Percentiles rank a stretch among this genome's conserved stretches.
phyloP scores from a whole-genome alignment of 2,888 invertebrate genomes.

The Willowsia nigromaculata region DNA sequence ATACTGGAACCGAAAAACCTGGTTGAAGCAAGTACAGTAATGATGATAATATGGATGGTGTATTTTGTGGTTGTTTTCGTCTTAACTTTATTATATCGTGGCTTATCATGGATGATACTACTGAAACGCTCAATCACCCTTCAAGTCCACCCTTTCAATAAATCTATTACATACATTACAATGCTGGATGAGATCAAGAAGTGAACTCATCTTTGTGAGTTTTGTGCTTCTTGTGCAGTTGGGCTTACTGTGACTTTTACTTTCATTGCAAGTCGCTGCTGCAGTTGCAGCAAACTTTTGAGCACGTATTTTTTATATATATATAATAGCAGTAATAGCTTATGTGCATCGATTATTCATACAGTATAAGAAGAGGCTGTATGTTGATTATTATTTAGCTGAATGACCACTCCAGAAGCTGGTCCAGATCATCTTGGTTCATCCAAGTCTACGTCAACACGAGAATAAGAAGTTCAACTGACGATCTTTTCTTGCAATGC shows the following conservation, averaged over 20 bases:
- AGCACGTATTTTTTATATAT: too few relatives aligned
- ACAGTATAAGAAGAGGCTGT: neutral
- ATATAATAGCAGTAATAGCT: neutral
- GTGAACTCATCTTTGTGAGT: neutral
- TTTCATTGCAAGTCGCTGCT: conserved; percentile 5
- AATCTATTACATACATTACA: neutral
- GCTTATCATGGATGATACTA: conserved; percentile 51
- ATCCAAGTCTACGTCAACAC: neutral
- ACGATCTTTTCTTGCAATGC: neutral
- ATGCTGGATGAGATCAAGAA: too few relatives aligned
- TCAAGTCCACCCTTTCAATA: conserved; percentile 26
- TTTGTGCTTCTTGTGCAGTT: conserved; percentile 31
- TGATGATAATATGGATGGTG: conserved; percentile 20
- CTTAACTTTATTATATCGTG: conserved; percentile 48
- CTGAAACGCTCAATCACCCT: conserved; percentile 41
- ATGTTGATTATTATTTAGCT: neutral
- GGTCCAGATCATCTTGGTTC: neutral
- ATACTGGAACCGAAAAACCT: conserved; percentile 31
- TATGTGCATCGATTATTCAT: neutral
- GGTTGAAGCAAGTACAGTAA: neutral
- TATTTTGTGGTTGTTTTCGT: conserved; percentile 34
- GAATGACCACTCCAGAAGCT: neutral
- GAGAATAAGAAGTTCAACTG: too few relatives aligned
- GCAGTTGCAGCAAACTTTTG: neutral
- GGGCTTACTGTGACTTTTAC: conserved; percentile 23